Evolutionary conservation across 2,888 invertebrate genomes (phyloP), one percentile per base, ranked within the genome.

Genomic region (Agonopterix alstromeriana): DNA sequence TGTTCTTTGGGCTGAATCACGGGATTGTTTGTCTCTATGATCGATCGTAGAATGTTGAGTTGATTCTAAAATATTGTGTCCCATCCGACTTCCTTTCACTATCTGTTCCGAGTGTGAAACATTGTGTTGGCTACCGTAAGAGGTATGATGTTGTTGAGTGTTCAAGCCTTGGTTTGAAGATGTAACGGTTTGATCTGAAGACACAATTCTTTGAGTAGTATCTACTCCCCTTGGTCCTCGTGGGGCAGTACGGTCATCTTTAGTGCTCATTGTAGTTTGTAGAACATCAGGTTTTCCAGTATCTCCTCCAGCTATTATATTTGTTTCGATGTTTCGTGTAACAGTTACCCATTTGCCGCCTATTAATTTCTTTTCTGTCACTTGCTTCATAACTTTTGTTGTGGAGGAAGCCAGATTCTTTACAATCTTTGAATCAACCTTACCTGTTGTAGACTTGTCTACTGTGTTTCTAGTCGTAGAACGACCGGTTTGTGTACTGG

Each of bases 281-380:
- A 58, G 10, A 36, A 48, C 51, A 17, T 48, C 48, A 27, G 55
- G 48, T 51, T 57, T 65, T 44, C 58, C 65, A 9, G 57, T 57
- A 45, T 76, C 67, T 35, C 66, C 68, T 42, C 66, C 68, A 45
- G 56, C 55, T 40, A 53, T 51, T 48, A 94, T 90, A 51, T 92
- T 92, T 0, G 94, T 94, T 74, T 93, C 93, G 75, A 92, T 91
- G 62, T 93, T 90, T 57, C 91, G 80, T 48, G 89, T 91, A 51
- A 91, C 91, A 11, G 89, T 81, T 7, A 87, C 80, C 70, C 79
- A 87, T 53, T 89, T 89, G 35, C 87, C 90, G 36, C 77, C 85
- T 43, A 86, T 82, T 36, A 89, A 75, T 62, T 90, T 90, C 68
- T 89, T 92, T 69, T 88, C 91, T n/a, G 90, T 89, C 54, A 90